A percentile compares a stretch with the other conserved stretches of the same genome.
Evolutionary conservation across 2,797 vertebrate genomes (phyloP).

Genomic region (Acanthurus lineatus): DNA sequence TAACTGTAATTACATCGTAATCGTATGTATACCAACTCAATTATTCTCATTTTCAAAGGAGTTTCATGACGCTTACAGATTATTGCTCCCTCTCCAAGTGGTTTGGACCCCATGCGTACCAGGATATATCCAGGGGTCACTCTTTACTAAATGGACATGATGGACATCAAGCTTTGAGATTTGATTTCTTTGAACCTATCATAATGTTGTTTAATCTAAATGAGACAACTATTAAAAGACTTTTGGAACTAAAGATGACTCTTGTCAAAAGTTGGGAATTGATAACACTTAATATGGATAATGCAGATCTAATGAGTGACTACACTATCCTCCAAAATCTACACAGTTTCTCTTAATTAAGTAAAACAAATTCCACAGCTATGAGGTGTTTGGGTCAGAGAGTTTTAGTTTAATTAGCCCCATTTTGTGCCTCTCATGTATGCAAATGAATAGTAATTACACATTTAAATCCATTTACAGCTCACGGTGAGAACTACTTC

Average conservation of each 20-base stretch:
- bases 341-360: too few species aligned
- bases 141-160: conserved; percentile 67
- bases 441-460: not conserved
- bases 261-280: conserved; percentile 56
- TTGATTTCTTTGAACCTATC: conserved; percentile 76
- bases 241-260: conserved; percentile 79
- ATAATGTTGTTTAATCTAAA: conserved; percentile 83
- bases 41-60: conserved; percentile 70
- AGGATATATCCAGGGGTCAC: conserved; percentile 57
- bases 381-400: not conserved
- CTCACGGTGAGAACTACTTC: not conserved
- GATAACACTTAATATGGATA: conserved; percentile 1
- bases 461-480: not conserved
- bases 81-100: conserved; percentile 51
- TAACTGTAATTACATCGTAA: conserved; percentile 80
- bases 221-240: conserved; percentile 81
- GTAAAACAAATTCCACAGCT: not conserved
- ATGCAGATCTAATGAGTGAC: not conserved
- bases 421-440: not conserved
- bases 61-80: conserved; percentile 61
- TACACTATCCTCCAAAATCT: not conserved
- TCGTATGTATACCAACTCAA: conserved; percentile 78
- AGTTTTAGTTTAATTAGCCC: conserved; percentile 1
- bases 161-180: conserved; percentile 68
- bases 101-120: conserved; percentile 54